Conservation (phyloP, 2,113 vertebrate species). For the Clinocottus analis region DNA sequence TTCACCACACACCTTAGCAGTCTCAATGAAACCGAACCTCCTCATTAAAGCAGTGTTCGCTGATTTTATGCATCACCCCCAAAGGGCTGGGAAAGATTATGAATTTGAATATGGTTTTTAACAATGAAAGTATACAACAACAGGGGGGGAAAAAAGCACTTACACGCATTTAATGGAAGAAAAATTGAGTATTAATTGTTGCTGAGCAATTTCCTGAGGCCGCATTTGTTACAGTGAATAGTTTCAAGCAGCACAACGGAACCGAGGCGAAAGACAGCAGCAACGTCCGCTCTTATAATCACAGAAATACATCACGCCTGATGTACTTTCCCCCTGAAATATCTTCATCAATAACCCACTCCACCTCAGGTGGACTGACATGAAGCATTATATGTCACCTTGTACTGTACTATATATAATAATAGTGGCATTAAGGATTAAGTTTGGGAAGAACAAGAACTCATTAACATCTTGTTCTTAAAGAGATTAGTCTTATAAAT, state of each 20-base stretch:
- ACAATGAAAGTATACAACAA: background rate
- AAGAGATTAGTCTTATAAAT: slow-evolving; percentile 16
- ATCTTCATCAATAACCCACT: slow-evolving; percentile 9
- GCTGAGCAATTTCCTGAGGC: background rate
- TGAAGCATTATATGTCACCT: slow-evolving; percentile 8
- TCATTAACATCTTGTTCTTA: slow-evolving; percentile 67
- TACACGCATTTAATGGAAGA: background rate
- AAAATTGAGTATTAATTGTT: background rate
- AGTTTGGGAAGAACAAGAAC: slow-evolving; percentile 47
- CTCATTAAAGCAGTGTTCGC: background rate
- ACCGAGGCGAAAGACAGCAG: background rate
- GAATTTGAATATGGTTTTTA: background rate
- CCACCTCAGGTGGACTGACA: background rate
- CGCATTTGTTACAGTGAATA: background rate
- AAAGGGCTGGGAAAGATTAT: background rate
- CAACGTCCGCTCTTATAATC: background rate
- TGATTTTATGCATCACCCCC: background rate
- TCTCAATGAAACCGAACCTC: background rate
- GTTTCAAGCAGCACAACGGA: background rate
- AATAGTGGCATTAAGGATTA: slow-evolving; percentile 39
- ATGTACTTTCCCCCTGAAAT: slow-evolving; percentile 8
- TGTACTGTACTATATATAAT: slow-evolving; percentile 14
- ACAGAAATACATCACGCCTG: background rate
- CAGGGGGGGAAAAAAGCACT: background rate
- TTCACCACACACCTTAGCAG: background rate